These are phyloP conservation scores for Nebria ingens DNA, from an alignment of 1,140 invertebrate species.

Conservation along the genomic window DNA sequence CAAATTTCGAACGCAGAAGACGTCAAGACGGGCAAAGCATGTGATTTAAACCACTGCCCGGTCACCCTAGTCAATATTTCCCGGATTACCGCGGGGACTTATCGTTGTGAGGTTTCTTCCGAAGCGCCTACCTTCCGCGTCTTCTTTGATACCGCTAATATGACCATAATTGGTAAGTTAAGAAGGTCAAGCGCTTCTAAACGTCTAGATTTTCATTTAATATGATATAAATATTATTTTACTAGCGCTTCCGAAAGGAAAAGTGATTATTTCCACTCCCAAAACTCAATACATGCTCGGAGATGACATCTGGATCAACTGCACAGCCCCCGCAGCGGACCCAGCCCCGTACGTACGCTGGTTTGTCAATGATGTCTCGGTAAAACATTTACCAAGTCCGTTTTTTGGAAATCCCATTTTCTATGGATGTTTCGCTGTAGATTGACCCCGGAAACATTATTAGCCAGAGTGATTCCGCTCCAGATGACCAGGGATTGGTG, in stretches of 20 bases:
- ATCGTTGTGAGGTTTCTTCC: slow-evolving; percentile 59
- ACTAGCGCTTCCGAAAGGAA: neutral
- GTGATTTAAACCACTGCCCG: slow-evolving; percentile 33
- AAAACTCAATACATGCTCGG: neutral
- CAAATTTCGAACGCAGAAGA: neutral
- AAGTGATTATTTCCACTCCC: neutral
- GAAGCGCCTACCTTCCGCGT: slow-evolving; percentile 56
- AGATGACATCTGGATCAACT: neutral
- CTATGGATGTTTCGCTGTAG: neutral
- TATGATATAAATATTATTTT: neutral
- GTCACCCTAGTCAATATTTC: slow-evolving; percentile 47
- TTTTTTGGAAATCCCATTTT: neutral
- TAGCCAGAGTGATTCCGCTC: neutral
- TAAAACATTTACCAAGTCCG: neutral
- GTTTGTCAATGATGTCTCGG: neutral
- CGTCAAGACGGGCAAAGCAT: neutral
- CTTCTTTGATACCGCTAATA: neutral
- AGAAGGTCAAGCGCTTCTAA: neutral
- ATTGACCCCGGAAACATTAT: neutral
- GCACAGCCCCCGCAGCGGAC: neutral
- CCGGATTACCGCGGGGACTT: slow-evolving; percentile 49
- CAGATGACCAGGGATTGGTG: neutral
- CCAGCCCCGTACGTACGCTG: neutral
- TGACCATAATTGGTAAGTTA: neutral
- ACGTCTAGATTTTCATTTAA: neutral